Evolutionary conservation across 2,888 invertebrate genomes (phyloP), one percentile per base, ranked within the genome.

Genomic region (Drosophila neonasuta): DNA sequence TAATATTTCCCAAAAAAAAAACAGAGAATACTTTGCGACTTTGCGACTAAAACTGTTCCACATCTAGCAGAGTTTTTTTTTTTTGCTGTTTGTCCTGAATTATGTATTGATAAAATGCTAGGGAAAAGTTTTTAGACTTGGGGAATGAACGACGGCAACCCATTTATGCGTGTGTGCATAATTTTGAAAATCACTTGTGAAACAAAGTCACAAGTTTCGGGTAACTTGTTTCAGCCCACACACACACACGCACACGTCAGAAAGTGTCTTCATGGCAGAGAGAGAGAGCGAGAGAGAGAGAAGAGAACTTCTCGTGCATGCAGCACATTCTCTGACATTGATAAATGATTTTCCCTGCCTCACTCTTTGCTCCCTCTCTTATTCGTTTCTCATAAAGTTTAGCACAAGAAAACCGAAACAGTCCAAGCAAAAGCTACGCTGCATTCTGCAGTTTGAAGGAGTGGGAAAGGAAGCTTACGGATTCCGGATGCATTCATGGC

Each of bases 121-220:
- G 39, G 3, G 15, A 44, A 48, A 67, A 77, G 71, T 63, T 68
- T 74, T 60, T 44, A 36, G 55, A 65, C 68, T 30, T 55, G 36
- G n/a, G 10, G 15, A 30, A 41, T 54, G 51, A 72, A 42, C 45
- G 55, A 11, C 45, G 70, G 71, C 74, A 79, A 17, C 11, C 24
- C 56, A 56, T 45, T 46, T 56, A 56, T 46, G 56, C 56, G 56
- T 56, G 76, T 86, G 81, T 80, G 87, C 86, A 84, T 84, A 86
- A 84, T 87, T 87, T 80, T 73, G 49, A 65, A 80, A 87, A 87
- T 87, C 86, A 87, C 87, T 84, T 86, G 84, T 69, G 72, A 86
- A 84, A 84, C 87, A 87, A 87, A 86, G 87, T 87, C 84, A 55
- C 65, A 82, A 87, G 87, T 83, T 83, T 79, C 58, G 68, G 71